phyloP scores from a whole-genome alignment of 2,113 vertebrate species.

The Bos javanicus region DNA sequence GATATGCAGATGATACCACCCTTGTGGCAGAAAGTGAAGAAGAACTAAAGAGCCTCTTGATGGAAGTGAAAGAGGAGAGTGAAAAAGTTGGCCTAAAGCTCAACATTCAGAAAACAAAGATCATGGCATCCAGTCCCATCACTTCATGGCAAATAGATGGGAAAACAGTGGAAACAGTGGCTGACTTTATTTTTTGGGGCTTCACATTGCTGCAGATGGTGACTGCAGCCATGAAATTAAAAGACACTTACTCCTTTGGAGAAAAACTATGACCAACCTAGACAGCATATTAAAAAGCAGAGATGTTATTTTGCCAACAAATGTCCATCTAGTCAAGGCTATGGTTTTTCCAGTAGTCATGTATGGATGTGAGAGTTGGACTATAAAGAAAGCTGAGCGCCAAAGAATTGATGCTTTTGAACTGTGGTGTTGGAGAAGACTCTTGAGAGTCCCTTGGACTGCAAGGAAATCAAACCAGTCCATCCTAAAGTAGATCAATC shows the following conservation, averaged over 20 bases:
- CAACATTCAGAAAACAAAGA: background rate
- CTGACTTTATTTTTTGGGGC: rapidly evolving
- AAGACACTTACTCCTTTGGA: background rate
- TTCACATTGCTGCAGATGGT: background rate
- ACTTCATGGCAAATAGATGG: background rate
- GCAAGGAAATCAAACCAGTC: background rate
- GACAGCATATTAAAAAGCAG: background rate
- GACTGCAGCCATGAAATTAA: background rate
- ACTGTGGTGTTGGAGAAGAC: background rate
- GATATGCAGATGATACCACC: background rate
- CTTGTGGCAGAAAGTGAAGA: background rate
- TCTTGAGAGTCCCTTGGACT: background rate
- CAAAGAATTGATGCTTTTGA: background rate
- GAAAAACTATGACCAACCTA: background rate
- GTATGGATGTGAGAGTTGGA: background rate
- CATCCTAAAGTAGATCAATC: background rate
- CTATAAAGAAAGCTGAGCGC: background rate
- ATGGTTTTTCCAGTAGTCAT: background rate
- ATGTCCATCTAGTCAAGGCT: background rate
- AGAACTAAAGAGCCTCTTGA: background rate
- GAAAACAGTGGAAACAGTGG: background rate
- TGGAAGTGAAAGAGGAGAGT: background rate
- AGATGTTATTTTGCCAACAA: background rate
- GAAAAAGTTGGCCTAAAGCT: background rate
- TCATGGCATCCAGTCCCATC: background rate